Percentiles rank a stretch among this genome's conserved stretches.
Evolutionary conservation across 2,888 invertebrate species (phyloP).

Genomic region (Drosophila vallismaia): DNA sequence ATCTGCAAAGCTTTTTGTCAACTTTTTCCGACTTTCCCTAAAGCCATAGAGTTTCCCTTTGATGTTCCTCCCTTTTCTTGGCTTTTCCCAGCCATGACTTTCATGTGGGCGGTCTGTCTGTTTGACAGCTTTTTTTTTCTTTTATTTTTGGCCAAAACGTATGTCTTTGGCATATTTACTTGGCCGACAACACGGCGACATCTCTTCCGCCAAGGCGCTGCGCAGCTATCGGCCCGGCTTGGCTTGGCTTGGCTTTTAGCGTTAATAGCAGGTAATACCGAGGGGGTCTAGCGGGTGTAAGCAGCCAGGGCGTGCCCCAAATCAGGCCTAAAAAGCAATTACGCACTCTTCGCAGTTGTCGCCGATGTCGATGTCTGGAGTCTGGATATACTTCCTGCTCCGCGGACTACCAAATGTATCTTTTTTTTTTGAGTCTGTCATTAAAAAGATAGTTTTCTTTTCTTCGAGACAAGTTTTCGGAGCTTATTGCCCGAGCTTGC

Average conservation of each 20-base stretch:
- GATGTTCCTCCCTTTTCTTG: no score
- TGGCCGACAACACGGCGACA: conserved; percentile 31
- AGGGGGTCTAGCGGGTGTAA: background rate
- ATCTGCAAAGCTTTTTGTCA: no score
- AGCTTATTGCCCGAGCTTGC: background rate
- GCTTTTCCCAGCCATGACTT: background rate
- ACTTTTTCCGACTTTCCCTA: background rate
- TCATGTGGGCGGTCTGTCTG: conserved; percentile 10
- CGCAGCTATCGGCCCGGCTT: no score
- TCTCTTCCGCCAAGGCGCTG: conserved; percentile 64
- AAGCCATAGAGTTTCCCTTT: background rate
- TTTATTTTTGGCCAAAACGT: conserved; percentile 4
- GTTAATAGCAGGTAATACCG: conserved; percentile 54
- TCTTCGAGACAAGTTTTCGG: conserved; percentile 12
- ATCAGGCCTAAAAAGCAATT: conserved; percentile 71
- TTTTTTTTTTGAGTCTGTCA: conserved; percentile 23
- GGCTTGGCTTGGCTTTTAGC: conserved; percentile 55
- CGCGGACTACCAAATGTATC: conserved; percentile 38
- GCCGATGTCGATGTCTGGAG: conserved; percentile 41
- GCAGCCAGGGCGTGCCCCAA: conserved; percentile 56
- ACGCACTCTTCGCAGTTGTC: conserved; percentile 64
- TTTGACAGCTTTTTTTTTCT: conserved; percentile 7
- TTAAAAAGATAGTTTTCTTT: conserved; percentile 34
- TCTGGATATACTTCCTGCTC: conserved; percentile 60
- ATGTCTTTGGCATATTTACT: conserved; percentile 16